Evolutionary conservation across 2,797 vertebrate species (phyloP), one percentile per base, ranked within the genome.

Genomic region (Silurus lanzhouensis): DNA sequence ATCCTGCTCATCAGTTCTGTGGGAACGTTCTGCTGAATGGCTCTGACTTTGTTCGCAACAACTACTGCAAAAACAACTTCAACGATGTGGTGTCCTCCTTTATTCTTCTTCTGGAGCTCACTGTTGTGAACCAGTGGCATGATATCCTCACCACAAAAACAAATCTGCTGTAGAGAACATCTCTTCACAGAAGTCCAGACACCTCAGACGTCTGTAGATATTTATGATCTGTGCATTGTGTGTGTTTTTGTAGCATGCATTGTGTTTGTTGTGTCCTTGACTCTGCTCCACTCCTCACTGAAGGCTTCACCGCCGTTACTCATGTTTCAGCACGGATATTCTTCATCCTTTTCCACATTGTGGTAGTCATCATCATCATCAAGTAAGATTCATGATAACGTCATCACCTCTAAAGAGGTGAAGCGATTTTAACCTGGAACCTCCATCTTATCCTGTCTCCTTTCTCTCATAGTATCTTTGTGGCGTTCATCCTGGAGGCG

Each of bases 41-140:
- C 12, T 94, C 95, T 0, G 84, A 88, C 0, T 98, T 99, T 83
- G 96, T 96, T 22, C 91, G 90, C 12, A 93, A 93, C 82, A 94
- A 94, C 88, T 99, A 98, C 91, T 99, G 97, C 94, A 97, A 94
- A 90, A 99, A 98, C 93, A 99, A 98, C 93, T 99, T 99, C 94
- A 99, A 97, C 15, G 38, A 97, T 81, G 94, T 98, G 0, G 92
- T 94, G 0, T 96, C 97, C 0, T 94, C 97, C 7, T 96, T 97
- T 87, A 83, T 99, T 0, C 93, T 98, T 64, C 93, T 99, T 86
- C 86, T 96, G 91, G 97, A 99, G 92, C 96, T 99, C 85, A 99
- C 97, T 0, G 96, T 98, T 66, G 97, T 99, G 88, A 99, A 99
- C 92, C 97, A 98, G 91, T 98, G 98, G 98, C 97, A 98, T 0